These are phyloP conservation scores for Phrynosoma blainvillii DNA, from an alignment of 2,113 vertebrate genomes.

Conservation along the genomic window DNA sequence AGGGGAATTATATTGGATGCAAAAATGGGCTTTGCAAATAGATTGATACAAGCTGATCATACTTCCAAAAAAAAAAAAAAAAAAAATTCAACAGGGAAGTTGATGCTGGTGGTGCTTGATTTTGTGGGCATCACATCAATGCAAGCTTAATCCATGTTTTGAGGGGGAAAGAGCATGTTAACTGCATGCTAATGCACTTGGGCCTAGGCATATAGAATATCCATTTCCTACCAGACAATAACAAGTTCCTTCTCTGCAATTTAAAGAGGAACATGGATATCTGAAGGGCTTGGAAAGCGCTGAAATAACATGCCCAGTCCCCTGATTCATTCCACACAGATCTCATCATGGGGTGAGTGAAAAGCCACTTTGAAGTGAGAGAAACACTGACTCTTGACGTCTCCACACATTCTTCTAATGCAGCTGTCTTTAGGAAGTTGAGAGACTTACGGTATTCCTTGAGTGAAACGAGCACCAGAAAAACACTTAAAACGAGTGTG, in stretches of 20 bases:
- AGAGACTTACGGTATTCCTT: slow-evolving; percentile 2
- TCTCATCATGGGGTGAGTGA: background rate
- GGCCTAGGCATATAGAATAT: background rate
- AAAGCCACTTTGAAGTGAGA: background rate
- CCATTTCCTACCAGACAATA: background rate
- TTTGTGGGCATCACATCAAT: too few species aligned
- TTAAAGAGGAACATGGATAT: background rate
- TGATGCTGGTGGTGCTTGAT: background rate
- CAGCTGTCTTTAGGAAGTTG: background rate
- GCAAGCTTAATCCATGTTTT: background rate
- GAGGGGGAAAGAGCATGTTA: background rate
- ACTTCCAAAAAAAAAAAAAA: too few species aligned
- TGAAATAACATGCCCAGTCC: background rate
- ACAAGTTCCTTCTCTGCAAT: too few species aligned
- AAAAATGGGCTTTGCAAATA: too few species aligned
- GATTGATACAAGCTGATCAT: background rate
- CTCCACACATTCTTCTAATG: background rate
- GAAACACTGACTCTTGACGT: background rate
- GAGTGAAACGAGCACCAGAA: rapidly evolving
- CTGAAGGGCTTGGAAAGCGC: background rate
- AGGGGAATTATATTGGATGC: too few species aligned
- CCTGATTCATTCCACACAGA: background rate
- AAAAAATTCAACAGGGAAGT: too few species aligned
- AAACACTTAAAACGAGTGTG: background rate
- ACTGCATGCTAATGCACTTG: too few species aligned